Conservation (phyloP, 2,888 invertebrate species). For the Pasiphila rectangulata region DNA sequence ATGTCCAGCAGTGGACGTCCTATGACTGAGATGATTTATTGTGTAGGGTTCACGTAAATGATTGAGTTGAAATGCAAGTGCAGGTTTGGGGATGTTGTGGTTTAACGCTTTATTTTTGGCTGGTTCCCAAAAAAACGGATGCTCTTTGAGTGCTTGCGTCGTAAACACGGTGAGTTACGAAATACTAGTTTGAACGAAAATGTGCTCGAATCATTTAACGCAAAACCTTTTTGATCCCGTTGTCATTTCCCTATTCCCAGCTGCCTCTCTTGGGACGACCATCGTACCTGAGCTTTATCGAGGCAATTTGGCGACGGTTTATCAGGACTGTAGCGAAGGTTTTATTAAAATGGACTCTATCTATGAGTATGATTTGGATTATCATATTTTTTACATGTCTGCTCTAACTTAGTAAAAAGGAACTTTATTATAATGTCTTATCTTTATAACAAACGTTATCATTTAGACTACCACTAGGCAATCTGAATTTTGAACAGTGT, state of each 20-base stretch:
- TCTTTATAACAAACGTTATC: too few species aligned
- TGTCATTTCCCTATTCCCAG: conserved; percentile 20
- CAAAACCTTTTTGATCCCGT: conserved; percentile 20
- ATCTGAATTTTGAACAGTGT: too few species aligned
- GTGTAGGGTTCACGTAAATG: too few species aligned
- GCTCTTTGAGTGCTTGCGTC: background rate
- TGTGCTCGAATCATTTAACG: conserved; percentile 15
- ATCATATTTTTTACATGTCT: too few species aligned
- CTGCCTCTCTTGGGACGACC: conserved; percentile 25
- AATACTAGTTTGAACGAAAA: background rate
- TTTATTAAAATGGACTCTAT: conserved; percentile 27
- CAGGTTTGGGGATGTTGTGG: conserved; percentile 15
- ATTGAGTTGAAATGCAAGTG: background rate
- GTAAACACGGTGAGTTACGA: conserved; percentile 1
- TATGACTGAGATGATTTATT: too few species aligned
- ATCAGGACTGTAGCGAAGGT: conserved; percentile 11
- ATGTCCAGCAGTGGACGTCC: too few species aligned
- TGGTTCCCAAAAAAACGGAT: conserved; percentile 5
- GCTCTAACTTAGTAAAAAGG: too few species aligned
- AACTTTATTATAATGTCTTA: too few species aligned
- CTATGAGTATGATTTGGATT: conserved; percentile 35
- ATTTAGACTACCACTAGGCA: too few species aligned
- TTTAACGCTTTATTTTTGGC: conserved; percentile 8
- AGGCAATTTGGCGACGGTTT: conserved; percentile 20
- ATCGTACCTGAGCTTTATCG: conserved; percentile 28